phyloP scores from a whole-genome alignment of 1,140 invertebrate species.

The Mylabris phalerata region DNA sequence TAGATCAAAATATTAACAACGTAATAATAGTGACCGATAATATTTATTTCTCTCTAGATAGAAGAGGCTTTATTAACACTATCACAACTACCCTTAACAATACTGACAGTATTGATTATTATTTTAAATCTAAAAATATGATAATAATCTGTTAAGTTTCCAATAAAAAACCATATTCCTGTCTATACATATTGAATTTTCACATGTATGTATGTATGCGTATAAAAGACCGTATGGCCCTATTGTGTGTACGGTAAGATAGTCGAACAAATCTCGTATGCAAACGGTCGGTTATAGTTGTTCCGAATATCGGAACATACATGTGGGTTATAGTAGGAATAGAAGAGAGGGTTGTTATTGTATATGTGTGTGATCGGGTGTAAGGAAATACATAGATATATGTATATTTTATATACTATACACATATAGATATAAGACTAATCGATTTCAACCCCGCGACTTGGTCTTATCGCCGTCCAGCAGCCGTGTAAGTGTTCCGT shows the following conservation, averaged over 20 bases:
- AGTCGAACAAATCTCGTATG: conserved; percentile 15
- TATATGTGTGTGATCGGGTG: conserved; percentile 6
- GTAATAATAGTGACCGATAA: conserved; percentile 6
- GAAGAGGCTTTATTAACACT: too few species aligned
- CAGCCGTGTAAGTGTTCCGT: conserved; percentile 14
- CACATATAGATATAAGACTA: conserved; percentile 7
- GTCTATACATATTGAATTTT: conserved; percentile 6
- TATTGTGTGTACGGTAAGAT: conserved; percentile 3
- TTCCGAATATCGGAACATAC: background rate
- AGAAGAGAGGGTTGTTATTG: too few species aligned
- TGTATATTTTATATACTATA: too few species aligned
- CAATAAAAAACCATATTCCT: conserved; percentile 1
- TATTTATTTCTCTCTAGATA: too few species aligned
- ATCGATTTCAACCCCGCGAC: conserved; percentile 16
- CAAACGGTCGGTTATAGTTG: conserved; percentile 10
- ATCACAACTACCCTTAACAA: too few species aligned
- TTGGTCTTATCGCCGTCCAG: conserved; percentile 16
- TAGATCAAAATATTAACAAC: conserved; percentile 4
- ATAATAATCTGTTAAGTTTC: conserved; percentile 1
- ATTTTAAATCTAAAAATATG: too few species aligned
- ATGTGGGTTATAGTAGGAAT: too few species aligned
- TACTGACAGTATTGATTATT: too few species aligned
- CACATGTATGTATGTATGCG: background rate
- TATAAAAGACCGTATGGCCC: background rate
- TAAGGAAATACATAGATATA: background rate